Conservation (phyloP, 2,113 vertebrate species). For the Candoia aspera region DNA sequence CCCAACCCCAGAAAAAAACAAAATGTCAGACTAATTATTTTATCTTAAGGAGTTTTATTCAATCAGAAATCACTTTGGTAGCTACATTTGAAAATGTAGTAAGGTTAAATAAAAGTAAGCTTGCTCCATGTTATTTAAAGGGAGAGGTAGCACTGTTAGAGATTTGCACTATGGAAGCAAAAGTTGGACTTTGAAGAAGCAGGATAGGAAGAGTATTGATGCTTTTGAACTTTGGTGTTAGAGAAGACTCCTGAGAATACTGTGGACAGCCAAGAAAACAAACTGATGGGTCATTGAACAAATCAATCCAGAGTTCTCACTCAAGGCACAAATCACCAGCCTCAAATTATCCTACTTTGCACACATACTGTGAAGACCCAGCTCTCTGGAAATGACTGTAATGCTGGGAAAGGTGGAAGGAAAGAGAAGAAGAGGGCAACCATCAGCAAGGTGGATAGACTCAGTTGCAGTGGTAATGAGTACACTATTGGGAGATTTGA, state of each 20-base stretch:
- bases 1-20: not conserved
- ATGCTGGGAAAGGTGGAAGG: not conserved
- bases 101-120: not conserved
- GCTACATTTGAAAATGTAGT: constrained; percentile 27
- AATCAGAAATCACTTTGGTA: constrained; percentile 7
- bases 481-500: not conserved
- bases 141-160: not conserved
- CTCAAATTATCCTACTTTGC: no score
- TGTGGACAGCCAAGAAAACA: no score
- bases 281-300: no score
- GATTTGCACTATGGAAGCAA: not conserved
- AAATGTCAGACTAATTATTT: not conserved
- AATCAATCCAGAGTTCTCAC: no score
- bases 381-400: no score
- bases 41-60: constrained; percentile 28
- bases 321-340: no score
- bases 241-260: no score
- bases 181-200: not conserved
- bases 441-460: not conserved
- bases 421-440: not conserved
- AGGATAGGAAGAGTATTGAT: no score
- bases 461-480: not conserved
- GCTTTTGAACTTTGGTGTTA: no score
- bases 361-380: no score
- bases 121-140: constrained; percentile 16